Evolutionary conservation across 2,113 vertebrate species (phyloP).

Genomic region (Tichodroma muraria): DNA sequence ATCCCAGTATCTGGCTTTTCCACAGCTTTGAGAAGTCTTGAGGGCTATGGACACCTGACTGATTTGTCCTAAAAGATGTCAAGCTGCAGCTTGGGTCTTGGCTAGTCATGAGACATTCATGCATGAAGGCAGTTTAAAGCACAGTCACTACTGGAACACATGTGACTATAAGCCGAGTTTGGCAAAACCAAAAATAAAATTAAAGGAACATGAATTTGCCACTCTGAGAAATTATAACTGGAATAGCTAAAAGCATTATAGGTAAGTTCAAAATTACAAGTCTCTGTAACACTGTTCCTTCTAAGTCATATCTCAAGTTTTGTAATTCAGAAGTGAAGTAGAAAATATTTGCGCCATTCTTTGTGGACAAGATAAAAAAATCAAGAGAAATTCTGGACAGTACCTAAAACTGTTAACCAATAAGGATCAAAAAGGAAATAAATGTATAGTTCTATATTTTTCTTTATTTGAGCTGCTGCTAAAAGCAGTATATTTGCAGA

Average conservation of each 20-base stretch:
- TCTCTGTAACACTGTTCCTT: neutral
- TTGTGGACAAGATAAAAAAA: neutral
- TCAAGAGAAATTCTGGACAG: neutral
- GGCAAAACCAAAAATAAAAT: neutral
- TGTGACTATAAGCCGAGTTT: neutral
- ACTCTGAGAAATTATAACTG: conserved; percentile 11
- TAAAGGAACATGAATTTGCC: neutral
- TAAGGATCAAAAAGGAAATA: neutral
- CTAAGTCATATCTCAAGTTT: neutral
- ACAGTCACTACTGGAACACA: neutral
- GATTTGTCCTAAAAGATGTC: neutral
- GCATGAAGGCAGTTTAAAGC: neutral
- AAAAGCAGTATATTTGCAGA: neutral
- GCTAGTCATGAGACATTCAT: neutral
- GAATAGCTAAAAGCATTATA: neutral
- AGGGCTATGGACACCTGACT: neutral
- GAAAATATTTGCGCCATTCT: neutral
- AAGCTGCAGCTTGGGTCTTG: neutral
- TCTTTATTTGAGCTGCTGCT: neutral
- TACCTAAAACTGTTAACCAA: neutral
- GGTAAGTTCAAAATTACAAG: neutral
- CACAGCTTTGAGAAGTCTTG: neutral
- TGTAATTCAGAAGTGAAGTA: neutral
- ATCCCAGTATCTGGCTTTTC: neutral
- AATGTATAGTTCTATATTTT: neutral